These are phyloP conservation scores for Anodontia alba DNA, from an alignment of 2,888 invertebrate genomes.

Conservation along the genomic window DNA sequence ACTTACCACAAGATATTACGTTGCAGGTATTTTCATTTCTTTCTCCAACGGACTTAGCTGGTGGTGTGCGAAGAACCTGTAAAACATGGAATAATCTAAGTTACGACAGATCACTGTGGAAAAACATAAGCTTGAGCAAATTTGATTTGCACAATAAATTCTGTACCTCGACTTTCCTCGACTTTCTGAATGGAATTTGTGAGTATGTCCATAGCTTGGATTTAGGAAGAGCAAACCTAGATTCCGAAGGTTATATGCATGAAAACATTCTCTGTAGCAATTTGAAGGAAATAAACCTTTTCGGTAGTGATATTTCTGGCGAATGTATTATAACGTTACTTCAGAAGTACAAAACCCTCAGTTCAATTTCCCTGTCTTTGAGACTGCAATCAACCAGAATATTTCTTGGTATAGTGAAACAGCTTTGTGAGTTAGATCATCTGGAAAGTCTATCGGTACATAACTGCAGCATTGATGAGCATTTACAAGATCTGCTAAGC, in stretches of 20 bases:
- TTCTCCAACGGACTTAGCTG: constrained; percentile 44
- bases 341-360: neutral
- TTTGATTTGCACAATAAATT: constrained; percentile 34
- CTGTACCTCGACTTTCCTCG: constrained; percentile 44
- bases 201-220: constrained; percentile 55
- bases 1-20: constrained; percentile 58
- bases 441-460: neutral
- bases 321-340: neutral
- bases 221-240: constrained; percentile 42
- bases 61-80: constrained; percentile 55
- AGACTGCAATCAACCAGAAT: neutral
- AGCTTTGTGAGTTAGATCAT: neutral
- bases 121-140: constrained; percentile 40
- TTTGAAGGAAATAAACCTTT: constrained; percentile 44
- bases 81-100: constrained; percentile 58
- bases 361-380: neutral
- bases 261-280: constrained; percentile 54
- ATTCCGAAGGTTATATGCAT: constrained; percentile 45
- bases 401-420: neutral
- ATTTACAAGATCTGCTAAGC: neutral
- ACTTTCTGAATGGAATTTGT: constrained; percentile 39
- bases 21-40: constrained; percentile 61
- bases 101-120: constrained; percentile 58
- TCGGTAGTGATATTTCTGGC: neutral
- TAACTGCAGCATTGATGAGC: neutral